phyloP scores from a whole-genome alignment of 2,113 vertebrate species.

The Hippolais icterina region DNA sequence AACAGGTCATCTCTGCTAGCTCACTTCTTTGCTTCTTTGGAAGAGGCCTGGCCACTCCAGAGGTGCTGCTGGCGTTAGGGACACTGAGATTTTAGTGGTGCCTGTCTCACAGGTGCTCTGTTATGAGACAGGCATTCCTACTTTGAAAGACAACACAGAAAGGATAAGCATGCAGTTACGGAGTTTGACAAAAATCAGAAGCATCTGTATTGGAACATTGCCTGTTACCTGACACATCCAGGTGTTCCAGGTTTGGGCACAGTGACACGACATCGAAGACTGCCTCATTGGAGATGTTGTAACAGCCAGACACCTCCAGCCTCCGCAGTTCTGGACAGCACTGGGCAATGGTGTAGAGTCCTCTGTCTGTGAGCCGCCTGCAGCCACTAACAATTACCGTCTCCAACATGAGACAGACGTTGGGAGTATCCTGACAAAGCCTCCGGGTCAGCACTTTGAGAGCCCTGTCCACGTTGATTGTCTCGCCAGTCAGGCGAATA shows the following conservation, averaged over 20 bases:
- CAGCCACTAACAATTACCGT: conserved; percentile 89
- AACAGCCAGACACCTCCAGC: conserved; percentile 92
- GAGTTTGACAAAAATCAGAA: neutral
- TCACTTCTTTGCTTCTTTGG: neutral
- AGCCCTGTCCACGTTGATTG: conserved; percentile 91
- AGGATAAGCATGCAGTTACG: rapidly evolving
- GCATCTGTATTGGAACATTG: neutral
- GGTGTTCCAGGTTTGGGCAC: conserved; percentile 94
- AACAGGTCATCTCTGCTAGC: neutral
- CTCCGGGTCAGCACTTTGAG: conserved; percentile 91
- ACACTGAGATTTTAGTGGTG: neutral
- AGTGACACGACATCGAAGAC: conserved; percentile 94
- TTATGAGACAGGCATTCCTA: neutral
- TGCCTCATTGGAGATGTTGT: conserved; percentile 93
- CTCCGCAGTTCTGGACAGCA: conserved; percentile 92
- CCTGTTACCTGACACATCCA: conserved; percentile 92
- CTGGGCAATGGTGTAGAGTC: conserved; percentile 91
- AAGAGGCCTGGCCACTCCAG: neutral
- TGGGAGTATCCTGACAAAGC: conserved; percentile 96
- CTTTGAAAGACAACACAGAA: neutral
- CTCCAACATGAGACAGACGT: conserved; percentile 96
- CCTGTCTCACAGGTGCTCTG: neutral
- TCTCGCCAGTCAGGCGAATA: conserved; percentile 88
- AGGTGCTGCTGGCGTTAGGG: neutral
- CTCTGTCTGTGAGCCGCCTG: conserved; percentile 93